Base-by-base conservation (phyloP, 2,113 vertebrate species). In the Colaptes auratus region DNA sequence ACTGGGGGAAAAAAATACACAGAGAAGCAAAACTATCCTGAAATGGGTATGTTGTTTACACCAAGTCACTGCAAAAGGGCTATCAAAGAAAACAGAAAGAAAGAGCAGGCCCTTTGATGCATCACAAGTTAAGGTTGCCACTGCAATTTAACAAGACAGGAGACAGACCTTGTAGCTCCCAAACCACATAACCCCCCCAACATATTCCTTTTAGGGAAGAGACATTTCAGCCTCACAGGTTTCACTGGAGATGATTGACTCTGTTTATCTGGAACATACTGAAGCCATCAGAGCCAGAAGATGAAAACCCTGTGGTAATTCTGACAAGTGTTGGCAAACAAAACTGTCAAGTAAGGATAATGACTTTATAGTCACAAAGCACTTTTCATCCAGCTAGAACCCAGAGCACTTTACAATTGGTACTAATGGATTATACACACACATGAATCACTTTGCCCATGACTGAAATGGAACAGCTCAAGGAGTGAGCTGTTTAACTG, bases 351-450 rank as follows among this genome's bases (percentile, higher is more conserved):
- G 92, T 95, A 91, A 95, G 89, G 86, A 92, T 71, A 72, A 87
- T 39, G 42, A 77, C 81, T 92, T 91, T 81, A 83, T 83, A 89
- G 33, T 86, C 92, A 72, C n/a, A 91, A 83, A 76, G 65, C 48
- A 93, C 71, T 90, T 84, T 83, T 39, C 42, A 79, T 72, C 94
- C 75, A 78, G 81, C 84, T 10, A 69, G 86, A 92, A 55, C 65
- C 65, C 86, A 53, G 91, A 80, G 36, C 66, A 67, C 85, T 96
- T 94, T 88, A 92, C 93, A 96, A 94, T 93, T 94, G 95, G 92
- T 95, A 87, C 93, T 96, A 97, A 96, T 97, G 95, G 91, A 97
- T 96, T 96, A 96, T 96, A 75, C 95, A 95, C 95, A 97, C 88
- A 65, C 60, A 83, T 30, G 65, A 93, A 84, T 83, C 83, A 84